Percentiles rank a stretch among this genome's conserved stretches.
phyloP scores from a whole-genome alignment of 2,113 vertebrate genomes.

The Aviceda subcristata region DNA sequence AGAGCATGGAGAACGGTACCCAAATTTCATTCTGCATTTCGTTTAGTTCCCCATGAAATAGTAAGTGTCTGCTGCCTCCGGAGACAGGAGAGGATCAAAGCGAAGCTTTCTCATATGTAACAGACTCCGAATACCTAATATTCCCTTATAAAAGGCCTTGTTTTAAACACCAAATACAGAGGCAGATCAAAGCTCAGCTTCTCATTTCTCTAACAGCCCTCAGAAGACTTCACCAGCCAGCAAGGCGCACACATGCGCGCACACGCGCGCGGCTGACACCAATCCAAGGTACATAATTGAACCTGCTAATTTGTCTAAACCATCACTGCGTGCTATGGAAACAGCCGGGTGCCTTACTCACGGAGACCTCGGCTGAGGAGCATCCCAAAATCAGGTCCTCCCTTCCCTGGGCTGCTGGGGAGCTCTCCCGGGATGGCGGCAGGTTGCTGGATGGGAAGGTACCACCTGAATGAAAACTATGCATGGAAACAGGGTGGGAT shows the following conservation, averaged over 20 bases:
- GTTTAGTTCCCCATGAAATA: slow-evolving; percentile 56
- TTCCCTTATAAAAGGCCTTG: slow-evolving; percentile 64
- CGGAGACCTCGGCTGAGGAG: not conserved
- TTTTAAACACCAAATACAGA: slow-evolving; percentile 71
- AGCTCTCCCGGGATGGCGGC: not conserved
- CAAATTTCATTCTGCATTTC: not conserved
- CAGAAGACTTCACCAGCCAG: slow-evolving; percentile 6
- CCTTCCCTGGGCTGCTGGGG: not conserved
- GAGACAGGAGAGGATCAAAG: slow-evolving; percentile 65
- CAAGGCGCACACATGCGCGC: not conserved
- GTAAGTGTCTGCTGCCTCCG: slow-evolving; percentile 36
- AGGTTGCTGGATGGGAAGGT: not conserved
- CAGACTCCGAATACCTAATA: slow-evolving; percentile 65
- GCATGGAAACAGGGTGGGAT: not conserved
- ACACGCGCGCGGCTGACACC: not conserved
- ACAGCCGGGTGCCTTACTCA: not conserved
- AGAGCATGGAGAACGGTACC: not conserved
- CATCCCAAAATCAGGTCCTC: not conserved
- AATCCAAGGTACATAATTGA: slow-evolving; percentile 20
- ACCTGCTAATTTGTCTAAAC: slow-evolving; percentile 9
- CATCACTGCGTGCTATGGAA: not conserved
- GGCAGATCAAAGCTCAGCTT: slow-evolving; percentile 63
- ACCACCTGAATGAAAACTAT: rapidly evolving
- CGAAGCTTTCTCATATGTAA: slow-evolving; percentile 32
- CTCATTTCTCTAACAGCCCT: slow-evolving; percentile 54